These are phyloP conservation scores for Diogma glabrata DNA, from an alignment of 2,888 invertebrate genomes.

Conservation along the genomic window DNA sequence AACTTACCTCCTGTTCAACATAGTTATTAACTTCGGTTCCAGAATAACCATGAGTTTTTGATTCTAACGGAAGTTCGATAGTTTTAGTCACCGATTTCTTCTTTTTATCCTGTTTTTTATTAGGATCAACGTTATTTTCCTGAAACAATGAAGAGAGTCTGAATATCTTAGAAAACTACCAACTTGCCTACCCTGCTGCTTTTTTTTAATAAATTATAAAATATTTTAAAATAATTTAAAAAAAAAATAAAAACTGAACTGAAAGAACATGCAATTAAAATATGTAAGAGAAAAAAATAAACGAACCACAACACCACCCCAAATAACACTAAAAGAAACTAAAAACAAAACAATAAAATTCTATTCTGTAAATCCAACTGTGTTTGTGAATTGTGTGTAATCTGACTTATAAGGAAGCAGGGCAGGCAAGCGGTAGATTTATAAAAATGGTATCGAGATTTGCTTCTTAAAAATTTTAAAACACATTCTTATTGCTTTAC, in stretches of 20 bases:
- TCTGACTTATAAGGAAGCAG: too few species aligned
- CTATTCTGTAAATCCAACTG: too few species aligned
- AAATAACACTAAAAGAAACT: background rate
- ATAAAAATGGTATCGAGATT: conserved; percentile 36
- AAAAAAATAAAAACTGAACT: conserved; percentile 2
- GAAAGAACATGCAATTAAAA: background rate
- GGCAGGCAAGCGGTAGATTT: conserved; percentile 14
- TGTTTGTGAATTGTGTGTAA: too few species aligned
- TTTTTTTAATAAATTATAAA: conserved; percentile 3
- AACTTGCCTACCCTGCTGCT: conserved; percentile 3
- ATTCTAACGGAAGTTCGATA: conserved; percentile 73
- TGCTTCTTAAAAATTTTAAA: too few species aligned
- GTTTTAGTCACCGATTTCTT: conserved; percentile 72
- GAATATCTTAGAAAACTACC: background rate
- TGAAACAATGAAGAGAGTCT: conserved; percentile 22
- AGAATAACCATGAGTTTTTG: conserved; percentile 58
- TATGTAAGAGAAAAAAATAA: background rate
- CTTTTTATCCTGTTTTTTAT: conserved; percentile 55
- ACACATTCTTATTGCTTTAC: too few species aligned
- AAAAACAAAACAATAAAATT: too few species aligned
- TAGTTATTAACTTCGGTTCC: conserved; percentile 59
- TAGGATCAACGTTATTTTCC: conserved; percentile 37
- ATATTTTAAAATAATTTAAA: background rate
- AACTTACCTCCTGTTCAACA: conserved; percentile 64
- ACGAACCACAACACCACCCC: background rate